Evolutionary conservation across 2,113 vertebrate genomes (phyloP).

Genomic region (Peromyscus polionotus): DNA sequence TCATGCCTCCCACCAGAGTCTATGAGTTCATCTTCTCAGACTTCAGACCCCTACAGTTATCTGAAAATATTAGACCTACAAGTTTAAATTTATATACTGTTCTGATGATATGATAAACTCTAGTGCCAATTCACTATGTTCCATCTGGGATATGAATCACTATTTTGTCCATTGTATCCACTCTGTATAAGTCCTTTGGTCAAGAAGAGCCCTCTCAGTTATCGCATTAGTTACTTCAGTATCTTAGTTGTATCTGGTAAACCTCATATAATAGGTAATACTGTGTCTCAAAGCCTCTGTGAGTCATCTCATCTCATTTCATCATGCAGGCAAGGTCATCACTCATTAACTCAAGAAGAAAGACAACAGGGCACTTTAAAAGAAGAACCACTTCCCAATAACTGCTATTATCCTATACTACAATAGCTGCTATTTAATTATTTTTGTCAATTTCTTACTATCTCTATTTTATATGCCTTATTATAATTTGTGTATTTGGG

Average conservation of each 20-base stretch:
- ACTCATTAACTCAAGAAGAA: not conserved
- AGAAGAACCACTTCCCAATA: not conserved
- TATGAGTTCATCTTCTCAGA: not conserved
- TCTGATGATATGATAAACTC: not conserved
- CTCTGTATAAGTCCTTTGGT: not conserved
- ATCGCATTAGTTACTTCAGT: not conserved
- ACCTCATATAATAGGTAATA: not conserved
- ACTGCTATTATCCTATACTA: not conserved
- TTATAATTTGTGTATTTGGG: not conserved
- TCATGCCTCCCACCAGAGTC: not conserved
- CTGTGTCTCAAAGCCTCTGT: not conserved
- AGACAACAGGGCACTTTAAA: not conserved
- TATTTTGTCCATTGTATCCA: not conserved
- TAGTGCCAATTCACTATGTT: not conserved
- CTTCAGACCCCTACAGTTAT: not conserved
- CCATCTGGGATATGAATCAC: not conserved
- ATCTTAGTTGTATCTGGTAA: not conserved
- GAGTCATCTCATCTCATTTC: not conserved
- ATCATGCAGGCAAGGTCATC: not conserved
- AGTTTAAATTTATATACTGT: not conserved
- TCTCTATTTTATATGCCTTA: not conserved
- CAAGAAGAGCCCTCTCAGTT: not conserved
- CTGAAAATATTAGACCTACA: not conserved
- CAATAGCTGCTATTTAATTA: not conserved
- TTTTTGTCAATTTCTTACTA: not conserved